Conservation (phyloP, 2,113 vertebrate species). For the Xerus inauris region DNA sequence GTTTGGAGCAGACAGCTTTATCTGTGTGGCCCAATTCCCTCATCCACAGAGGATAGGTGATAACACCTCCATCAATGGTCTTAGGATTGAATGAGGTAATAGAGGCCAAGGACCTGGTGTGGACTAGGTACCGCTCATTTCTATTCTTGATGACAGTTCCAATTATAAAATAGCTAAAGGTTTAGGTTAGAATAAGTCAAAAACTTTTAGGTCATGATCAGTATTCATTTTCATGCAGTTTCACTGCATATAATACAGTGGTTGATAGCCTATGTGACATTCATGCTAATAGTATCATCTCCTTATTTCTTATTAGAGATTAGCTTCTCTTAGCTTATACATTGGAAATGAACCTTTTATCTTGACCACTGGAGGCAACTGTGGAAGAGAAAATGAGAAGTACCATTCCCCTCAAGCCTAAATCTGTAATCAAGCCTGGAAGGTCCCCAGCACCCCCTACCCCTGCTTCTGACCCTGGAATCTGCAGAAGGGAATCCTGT, state of each 20-base stretch:
- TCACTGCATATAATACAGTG: neutral
- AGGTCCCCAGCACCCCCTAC: neutral
- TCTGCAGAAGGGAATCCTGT: neutral
- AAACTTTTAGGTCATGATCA: neutral
- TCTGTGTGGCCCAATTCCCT: neutral
- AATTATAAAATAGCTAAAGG: neutral
- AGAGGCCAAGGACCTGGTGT: neutral
- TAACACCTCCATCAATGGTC: neutral
- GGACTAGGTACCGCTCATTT: neutral
- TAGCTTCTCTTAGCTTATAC: neutral
- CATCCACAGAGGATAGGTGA: neutral
- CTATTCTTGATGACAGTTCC: neutral
- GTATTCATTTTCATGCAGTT: constrained; percentile 10
- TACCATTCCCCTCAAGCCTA: neutral
- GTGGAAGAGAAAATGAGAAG: constrained; percentile 9
- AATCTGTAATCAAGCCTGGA: neutral
- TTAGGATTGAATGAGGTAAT: neutral
- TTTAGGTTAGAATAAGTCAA: neutral
- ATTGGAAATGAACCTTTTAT: neutral
- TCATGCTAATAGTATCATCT: neutral
- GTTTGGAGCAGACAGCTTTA: neutral
- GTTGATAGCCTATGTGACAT: neutral
- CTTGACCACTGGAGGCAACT: neutral
- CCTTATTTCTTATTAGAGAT: neutral
- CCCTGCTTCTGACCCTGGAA: neutral